Conservation (phyloP, 2,888 invertebrate genomes). For the Troilus luridus region DNA sequence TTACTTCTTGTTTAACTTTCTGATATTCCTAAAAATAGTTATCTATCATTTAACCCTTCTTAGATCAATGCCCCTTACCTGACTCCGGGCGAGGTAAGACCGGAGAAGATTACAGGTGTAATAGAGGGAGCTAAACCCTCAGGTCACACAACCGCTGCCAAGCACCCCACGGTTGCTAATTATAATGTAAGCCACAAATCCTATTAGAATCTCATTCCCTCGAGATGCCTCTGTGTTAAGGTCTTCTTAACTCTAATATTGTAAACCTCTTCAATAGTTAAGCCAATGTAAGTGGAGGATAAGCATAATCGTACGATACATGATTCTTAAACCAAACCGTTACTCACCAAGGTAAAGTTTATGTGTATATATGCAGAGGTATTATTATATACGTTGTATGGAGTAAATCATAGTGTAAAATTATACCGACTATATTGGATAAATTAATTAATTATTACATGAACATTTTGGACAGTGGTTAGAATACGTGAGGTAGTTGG, state of each 20-base stretch:
- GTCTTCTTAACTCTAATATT: conserved; percentile 21
- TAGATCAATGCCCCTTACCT: neutral
- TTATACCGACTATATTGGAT: too few relatives aligned
- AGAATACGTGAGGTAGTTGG: too few relatives aligned
- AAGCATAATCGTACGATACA: neutral
- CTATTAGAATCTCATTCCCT: conserved; percentile 44
- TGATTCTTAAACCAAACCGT: neutral
- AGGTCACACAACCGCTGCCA: conserved; percentile 14
- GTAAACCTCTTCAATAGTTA: conserved; percentile 20
- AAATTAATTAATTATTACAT: too few relatives aligned
- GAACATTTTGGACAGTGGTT: too few relatives aligned
- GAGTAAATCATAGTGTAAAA: too few relatives aligned
- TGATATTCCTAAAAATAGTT: neutral
- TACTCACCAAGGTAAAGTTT: neutral
- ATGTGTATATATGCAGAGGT: neutral
- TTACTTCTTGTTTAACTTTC: neutral
- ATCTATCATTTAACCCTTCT: neutral
- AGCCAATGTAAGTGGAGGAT: conserved; percentile 10
- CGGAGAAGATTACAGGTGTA: conserved; percentile 37
- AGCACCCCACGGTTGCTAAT: conserved; percentile 1
- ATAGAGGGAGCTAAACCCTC: conserved; percentile 17
- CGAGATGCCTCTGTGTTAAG: conserved; percentile 14
- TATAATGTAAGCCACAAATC: conserved; percentile 33
- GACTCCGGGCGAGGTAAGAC: neutral
- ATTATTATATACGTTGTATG: neutral